Evolutionary conservation across 2,888 invertebrate genomes (phyloP), one percentile per base, ranked within the genome.

Genomic region (Parasteatoda lunata): DNA sequence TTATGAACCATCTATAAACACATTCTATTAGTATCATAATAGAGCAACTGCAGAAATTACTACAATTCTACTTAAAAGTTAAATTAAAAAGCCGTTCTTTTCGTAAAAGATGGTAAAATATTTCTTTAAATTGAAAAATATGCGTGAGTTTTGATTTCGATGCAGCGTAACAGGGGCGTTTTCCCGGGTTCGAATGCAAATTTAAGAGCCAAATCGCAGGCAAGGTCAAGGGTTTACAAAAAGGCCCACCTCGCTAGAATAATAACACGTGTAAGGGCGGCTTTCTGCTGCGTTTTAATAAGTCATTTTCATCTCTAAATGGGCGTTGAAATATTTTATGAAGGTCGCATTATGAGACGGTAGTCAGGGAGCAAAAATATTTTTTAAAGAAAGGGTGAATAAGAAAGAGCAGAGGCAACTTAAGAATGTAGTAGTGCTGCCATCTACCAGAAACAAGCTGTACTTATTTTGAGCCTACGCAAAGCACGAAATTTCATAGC

Each of bases 191-290:
- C 45, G 47, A 45, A 84, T 84, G 84, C 84, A 77, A 84, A 84
- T 84, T 47, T 48, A 49, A 82, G 59, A 70, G n/a, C 9, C 75
- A 30, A 30, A 30, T 30, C 30, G 30, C 30, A 47, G 30, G 52
- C 80, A 86, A 86, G 85, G 85, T 86, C 85, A 86, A 86, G 85
- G 77, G 77, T 79, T 80, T 49, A 15, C 4, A 72, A 72, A 75
- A 77, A 49, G 47, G 59, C 66, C 52, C 84, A 71, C 77, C 84
- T 77, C 71, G 45, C n/a, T 9, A 52, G 45, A 13, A 68, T 52
- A 69, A 15, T 51, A 52, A 59, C 85, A 86, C 80, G 85, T 86
- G 85, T 49, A 51, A 76, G 77, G 77, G 85, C 77, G 66, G 80
- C 45, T 75, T 51, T 47, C 49, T 69, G 59, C 8, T 3, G 4